A percentile compares a stretch with the other conserved stretches of the same genome.
Conservation (phyloP, 2,888 invertebrate genomes). For the Euplexia lucipara region DNA sequence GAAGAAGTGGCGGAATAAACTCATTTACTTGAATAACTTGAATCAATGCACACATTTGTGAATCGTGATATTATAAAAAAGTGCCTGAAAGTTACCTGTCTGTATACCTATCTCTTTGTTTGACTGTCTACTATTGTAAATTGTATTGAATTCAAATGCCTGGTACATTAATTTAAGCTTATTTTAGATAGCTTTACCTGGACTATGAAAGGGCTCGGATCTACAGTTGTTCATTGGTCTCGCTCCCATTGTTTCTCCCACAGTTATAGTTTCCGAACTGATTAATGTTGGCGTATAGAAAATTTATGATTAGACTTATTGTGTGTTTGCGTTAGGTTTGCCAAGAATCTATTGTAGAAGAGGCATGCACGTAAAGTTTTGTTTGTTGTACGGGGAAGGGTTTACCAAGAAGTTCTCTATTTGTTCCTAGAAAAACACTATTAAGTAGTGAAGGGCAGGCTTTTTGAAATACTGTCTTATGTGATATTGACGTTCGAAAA, state of each 20-base stretch:
- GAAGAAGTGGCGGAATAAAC: too few species aligned
- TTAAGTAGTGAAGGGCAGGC: neutral
- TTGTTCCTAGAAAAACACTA: too few species aligned
- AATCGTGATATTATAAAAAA: neutral
- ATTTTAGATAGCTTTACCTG: conserved; percentile 38
- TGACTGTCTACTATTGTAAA: conserved; percentile 25
- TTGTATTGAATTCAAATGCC: conserved; percentile 56
- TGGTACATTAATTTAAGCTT: conserved; percentile 49
- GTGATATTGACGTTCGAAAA: too few species aligned
- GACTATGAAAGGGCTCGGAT: conserved; percentile 26
- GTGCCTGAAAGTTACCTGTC: neutral
- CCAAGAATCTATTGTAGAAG: conserved; percentile 2
- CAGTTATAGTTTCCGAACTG: conserved; percentile 54
- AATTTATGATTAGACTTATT: conserved; percentile 50
- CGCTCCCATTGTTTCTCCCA: conserved; percentile 50
- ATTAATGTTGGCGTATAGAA: conserved; percentile 39
- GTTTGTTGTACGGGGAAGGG: conserved; percentile 4
- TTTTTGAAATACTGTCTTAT: too few species aligned
- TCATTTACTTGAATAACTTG: too few species aligned
- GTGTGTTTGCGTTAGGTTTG: conserved; percentile 28
- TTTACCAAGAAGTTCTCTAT: too few species aligned
- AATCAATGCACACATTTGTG: too few species aligned
- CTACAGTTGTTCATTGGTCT: conserved; percentile 37
- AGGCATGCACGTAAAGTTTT: conserved; percentile 20
- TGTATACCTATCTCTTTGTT: conserved; percentile 13